Conservation (phyloP, 2,888 invertebrate genomes). For the Caenorhabditis sp. region DNA sequence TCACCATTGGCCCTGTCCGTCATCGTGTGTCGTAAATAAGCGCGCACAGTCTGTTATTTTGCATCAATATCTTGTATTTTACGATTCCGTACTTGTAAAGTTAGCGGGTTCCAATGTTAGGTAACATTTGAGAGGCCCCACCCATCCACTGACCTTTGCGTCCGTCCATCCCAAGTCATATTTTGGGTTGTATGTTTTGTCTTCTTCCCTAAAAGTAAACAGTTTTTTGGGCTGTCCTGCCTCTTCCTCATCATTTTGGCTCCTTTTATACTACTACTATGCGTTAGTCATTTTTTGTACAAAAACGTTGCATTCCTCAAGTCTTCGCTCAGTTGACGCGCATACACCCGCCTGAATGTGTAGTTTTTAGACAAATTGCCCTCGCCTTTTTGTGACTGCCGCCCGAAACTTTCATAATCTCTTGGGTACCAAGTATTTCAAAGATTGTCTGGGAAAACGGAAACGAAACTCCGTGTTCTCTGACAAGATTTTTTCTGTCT, state of each 20-base stretch:
- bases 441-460: constrained; percentile 21
- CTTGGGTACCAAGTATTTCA: constrained; percentile 18
- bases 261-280: constrained; percentile 1
- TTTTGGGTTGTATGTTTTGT: constrained; percentile 1
- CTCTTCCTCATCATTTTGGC: not conserved
- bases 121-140: constrained; percentile 9
- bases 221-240: constrained; percentile 2
- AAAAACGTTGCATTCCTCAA: no score
- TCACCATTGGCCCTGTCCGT: not conserved
- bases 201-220: constrained; percentile 2
- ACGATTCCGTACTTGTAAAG: constrained; percentile 24
- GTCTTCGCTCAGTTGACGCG: not conserved
- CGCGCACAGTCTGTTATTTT: constrained; percentile 21
- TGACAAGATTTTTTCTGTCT: constrained; percentile 33
- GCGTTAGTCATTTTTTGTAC: constrained; percentile 20
- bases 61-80: constrained; percentile 11
- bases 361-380: not conserved
- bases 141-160: not conserved
- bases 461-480: constrained; percentile 40
- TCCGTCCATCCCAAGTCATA: not conserved
- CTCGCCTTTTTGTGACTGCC: no score
- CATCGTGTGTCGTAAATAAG: constrained; percentile 27
- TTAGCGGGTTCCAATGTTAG: constrained; percentile 7
- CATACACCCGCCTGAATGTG: no score
- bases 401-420: no score